These are phyloP conservation scores for Lathronympha strigana DNA, from an alignment of 2,888 invertebrate genomes.

Conservation along the genomic window DNA sequence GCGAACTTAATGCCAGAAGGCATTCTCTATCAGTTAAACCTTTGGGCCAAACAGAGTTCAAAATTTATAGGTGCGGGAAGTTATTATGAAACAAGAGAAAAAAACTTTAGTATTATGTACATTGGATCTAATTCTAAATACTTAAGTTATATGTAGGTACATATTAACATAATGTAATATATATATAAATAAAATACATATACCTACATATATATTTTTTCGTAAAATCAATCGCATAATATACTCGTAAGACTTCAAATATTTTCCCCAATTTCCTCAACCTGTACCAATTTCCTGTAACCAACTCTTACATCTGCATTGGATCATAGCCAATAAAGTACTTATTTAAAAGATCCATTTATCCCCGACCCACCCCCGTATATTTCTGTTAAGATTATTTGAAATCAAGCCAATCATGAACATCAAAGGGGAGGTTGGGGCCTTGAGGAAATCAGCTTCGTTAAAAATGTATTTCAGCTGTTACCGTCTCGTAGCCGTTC, in stretches of 20 bases:
- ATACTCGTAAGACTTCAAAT: too few relatives aligned
- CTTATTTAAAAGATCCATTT: constrained; percentile 44
- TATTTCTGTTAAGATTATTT: constrained; percentile 61
- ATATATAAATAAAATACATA: too few relatives aligned
- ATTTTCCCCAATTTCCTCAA: not conserved
- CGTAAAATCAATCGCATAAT: too few relatives aligned
- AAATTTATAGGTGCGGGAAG: too few relatives aligned
- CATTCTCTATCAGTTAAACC: too few relatives aligned
- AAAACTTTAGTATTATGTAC: too few relatives aligned
- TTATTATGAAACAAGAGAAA: too few relatives aligned
- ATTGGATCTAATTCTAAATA: too few relatives aligned
- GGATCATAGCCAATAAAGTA: constrained; percentile 43
- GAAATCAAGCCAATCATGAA: constrained; percentile 67
- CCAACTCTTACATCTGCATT: constrained; percentile 44
- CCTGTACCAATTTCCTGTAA: constrained; percentile 33
- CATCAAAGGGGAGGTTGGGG: constrained; percentile 56
- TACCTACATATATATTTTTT: not conserved
- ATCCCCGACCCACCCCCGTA: constrained; percentile 50
- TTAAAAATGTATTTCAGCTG: constrained; percentile 54
- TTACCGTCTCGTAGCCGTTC: constrained; percentile 31
- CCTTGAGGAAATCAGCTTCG: constrained; percentile 53
- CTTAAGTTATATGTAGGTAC: too few relatives aligned
- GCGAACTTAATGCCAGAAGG: too few relatives aligned
- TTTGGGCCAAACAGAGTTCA: too few relatives aligned
- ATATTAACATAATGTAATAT: too few relatives aligned